Percentiles rank a stretch among this genome's conserved stretches.
Conservation (phyloP, 2,888 invertebrate species). For the Agrochola lychnidis region DNA sequence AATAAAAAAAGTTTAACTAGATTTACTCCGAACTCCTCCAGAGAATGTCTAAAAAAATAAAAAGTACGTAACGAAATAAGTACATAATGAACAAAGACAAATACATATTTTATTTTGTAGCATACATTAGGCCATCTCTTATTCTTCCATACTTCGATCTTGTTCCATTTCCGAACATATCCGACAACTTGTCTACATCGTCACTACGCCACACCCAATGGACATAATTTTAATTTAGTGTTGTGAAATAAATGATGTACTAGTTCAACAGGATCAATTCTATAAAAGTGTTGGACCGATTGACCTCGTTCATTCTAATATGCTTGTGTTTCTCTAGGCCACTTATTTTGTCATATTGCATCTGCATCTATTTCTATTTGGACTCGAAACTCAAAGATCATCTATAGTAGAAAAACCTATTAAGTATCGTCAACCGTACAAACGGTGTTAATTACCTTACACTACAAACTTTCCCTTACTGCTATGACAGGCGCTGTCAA, state of each 20-base stretch:
- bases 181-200: not conserved
- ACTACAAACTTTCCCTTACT: not conserved
- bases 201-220: not conserved
- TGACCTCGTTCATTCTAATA: constrained; percentile 23
- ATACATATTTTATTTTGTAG: not conserved
- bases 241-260: constrained; percentile 25
- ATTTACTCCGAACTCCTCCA: not conserved
- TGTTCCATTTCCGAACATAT: not conserved
- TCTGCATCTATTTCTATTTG: not conserved
- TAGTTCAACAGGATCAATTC: constrained; percentile 23
- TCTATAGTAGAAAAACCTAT: not conserved
- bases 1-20: not conserved
- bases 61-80: not conserved
- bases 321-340: not conserved
- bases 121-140: not conserved
- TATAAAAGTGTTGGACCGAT: constrained; percentile 11
- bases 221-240: constrained; percentile 1
- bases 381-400: not conserved
- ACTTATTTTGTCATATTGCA: not conserved
- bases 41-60: not conserved
- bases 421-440: not conserved
- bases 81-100: not conserved
- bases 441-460: too few relatives aligned
- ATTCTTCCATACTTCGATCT: not conserved
- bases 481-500: not conserved